Conservation (phyloP, 2,888 invertebrate species). For the Agrochola macilenta region DNA sequence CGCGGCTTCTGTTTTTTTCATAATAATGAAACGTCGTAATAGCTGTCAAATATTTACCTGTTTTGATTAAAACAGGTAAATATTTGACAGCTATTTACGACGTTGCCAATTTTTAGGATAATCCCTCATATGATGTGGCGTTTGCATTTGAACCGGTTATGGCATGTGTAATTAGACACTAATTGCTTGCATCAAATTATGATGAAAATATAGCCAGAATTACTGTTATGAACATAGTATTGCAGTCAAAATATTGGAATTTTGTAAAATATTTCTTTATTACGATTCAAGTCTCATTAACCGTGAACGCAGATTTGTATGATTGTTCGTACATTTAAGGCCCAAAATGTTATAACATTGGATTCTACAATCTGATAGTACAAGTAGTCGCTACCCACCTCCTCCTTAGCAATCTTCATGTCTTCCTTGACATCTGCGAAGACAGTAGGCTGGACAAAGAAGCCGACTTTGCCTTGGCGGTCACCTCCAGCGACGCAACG, state of each 20-base stretch:
- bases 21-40: too few relatives aligned
- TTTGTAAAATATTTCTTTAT: neutral
- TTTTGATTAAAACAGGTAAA: too few relatives aligned
- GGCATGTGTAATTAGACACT: neutral
- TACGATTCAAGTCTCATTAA: too few relatives aligned
- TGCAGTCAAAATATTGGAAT: neutral
- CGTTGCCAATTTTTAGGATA: too few relatives aligned
- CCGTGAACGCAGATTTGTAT: neutral
- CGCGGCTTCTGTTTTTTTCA: too few relatives aligned
- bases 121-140: neutral
- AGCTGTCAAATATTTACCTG: too few relatives aligned
- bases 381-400: constrained; percentile 13
- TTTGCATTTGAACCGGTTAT: neutral
- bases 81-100: too few relatives aligned
- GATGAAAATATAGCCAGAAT: too few relatives aligned
- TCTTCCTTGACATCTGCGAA: constrained; percentile 94
- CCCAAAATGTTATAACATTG: neutral
- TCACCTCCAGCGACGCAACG: constrained; percentile 94
- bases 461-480: constrained; percentile 92
- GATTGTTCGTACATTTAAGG: neutral
- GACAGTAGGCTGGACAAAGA: constrained; percentile 94
- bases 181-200: neutral
- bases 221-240: neutral
- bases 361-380: neutral
- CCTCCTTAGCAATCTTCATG: constrained; percentile 94